These are phyloP conservation scores for Rhagologus leucostigma DNA, from an alignment of 2,113 vertebrate genomes.

Conservation along the genomic window DNA sequence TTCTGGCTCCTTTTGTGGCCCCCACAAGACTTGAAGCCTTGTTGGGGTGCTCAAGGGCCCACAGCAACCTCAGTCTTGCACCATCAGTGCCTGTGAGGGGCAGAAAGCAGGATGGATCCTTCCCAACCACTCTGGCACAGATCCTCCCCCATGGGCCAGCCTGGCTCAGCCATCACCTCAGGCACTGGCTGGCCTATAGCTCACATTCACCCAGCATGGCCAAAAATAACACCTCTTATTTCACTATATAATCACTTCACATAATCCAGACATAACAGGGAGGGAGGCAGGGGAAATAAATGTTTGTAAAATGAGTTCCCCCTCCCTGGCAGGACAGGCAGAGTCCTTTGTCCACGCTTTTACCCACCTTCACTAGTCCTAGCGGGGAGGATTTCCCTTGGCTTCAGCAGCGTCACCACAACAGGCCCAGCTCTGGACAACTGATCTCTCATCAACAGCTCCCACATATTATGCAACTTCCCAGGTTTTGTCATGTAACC, in stretches of 20 bases:
- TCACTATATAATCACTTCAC: neutral
- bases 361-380: accelerated
- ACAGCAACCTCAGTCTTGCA: neutral
- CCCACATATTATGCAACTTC: neutral
- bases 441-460: neutral
- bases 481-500: neutral
- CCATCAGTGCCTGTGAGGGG: accelerated
- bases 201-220: neutral
- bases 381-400: neutral
- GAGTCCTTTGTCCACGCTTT: neutral
- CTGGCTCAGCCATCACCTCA: neutral
- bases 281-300: neutral
- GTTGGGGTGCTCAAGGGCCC: neutral
- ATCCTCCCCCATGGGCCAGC: neutral
- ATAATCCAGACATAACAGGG: accelerated
- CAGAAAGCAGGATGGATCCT: neutral
- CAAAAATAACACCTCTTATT: neutral
- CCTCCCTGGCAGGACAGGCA: neutral
- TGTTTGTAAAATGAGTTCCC: neutral
- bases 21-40: neutral
- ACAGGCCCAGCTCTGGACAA: neutral
- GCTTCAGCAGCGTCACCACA: neutral
- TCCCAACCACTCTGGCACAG: neutral
- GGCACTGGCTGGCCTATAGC: neutral
- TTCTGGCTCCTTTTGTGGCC: neutral